phyloP scores from a whole-genome alignment of 1,140 invertebrate genomes.

The Popillia japonica region DNA sequence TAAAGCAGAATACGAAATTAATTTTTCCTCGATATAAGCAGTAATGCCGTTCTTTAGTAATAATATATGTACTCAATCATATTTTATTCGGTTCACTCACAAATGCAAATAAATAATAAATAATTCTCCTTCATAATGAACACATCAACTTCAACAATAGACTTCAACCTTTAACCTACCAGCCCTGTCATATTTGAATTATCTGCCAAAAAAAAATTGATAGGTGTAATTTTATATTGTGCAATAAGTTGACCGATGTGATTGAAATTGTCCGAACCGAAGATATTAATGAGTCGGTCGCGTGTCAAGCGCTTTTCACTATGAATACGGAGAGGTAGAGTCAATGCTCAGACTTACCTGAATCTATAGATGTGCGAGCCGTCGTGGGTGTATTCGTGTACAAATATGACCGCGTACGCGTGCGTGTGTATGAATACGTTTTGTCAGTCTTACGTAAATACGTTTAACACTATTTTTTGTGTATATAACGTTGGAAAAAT shows the following conservation, averaged over 20 bases:
- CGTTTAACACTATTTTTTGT: slow-evolving; percentile 6
- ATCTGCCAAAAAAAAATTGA: slow-evolving; percentile 1
- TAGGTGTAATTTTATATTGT: neutral
- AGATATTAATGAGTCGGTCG: slow-evolving; percentile 39
- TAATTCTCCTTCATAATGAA: neutral
- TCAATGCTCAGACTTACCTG: slow-evolving; percentile 29
- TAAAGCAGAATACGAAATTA: too few species aligned
- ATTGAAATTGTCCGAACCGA: slow-evolving; percentile 34
- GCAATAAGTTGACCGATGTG: slow-evolving; percentile 35
- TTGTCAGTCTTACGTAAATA: slow-evolving; percentile 3
- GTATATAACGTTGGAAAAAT: neutral
- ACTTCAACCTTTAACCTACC: neutral
- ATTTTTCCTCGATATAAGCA: too few species aligned
- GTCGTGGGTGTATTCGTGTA: neutral
- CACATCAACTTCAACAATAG: neutral
- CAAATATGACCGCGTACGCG: too few species aligned
- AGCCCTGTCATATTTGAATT: neutral
- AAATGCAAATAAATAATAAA: too few species aligned
- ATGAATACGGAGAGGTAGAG: neutral
- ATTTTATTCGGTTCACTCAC: too few species aligned
- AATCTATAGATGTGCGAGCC: neutral
- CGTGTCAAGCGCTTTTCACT: slow-evolving; percentile 20
- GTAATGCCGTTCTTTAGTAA: too few species aligned
- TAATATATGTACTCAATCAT: too few species aligned
- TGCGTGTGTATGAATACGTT: neutral